A percentile compares a stretch with the other conserved stretches of the same genome.
phyloP scores from a whole-genome alignment of 2,797 vertebrate species.

The Sebastes ruberrimus region DNA sequence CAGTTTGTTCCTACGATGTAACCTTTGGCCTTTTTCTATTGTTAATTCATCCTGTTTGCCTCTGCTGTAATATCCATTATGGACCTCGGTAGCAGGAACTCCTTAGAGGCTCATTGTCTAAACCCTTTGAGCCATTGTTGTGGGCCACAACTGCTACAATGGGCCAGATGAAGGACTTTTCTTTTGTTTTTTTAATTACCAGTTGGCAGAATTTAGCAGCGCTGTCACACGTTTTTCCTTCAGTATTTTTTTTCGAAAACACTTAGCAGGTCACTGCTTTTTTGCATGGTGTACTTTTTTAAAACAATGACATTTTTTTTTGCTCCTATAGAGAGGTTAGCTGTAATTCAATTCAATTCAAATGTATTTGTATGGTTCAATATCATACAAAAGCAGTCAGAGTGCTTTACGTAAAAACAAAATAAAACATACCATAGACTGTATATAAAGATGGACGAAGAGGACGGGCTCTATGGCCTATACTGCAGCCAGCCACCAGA shows the following conservation, averaged over 20 bases:
- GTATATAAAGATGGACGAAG: too few species aligned
- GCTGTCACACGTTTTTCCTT: not conserved
- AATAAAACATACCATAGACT: too few species aligned
- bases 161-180: too few species aligned
- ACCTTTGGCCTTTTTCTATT: slow-evolving; percentile 14
- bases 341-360: not conserved
- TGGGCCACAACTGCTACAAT: not conserved
- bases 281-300: not conserved
- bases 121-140: not conserved
- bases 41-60: slow-evolving; percentile 3
- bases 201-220: not conserved
- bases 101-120: not conserved
- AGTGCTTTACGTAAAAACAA: too few species aligned
- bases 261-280: not conserved
- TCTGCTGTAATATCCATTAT: slow-evolving; percentile 17
- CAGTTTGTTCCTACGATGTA: not conserved
- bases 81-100: slow-evolving; percentile 24
- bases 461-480: too few species aligned
- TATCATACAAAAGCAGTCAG: too few species aligned
- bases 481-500: too few species aligned
- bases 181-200: not conserved
- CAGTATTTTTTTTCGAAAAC: not conserved
- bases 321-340: not conserved
- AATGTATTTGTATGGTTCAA: too few species aligned
- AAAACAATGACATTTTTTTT: not conserved